Evolutionary conservation across 2,113 vertebrate species (phyloP), one percentile per base, ranked within the genome.

Genomic region (Phrynosoma platyrhinos): DNA sequence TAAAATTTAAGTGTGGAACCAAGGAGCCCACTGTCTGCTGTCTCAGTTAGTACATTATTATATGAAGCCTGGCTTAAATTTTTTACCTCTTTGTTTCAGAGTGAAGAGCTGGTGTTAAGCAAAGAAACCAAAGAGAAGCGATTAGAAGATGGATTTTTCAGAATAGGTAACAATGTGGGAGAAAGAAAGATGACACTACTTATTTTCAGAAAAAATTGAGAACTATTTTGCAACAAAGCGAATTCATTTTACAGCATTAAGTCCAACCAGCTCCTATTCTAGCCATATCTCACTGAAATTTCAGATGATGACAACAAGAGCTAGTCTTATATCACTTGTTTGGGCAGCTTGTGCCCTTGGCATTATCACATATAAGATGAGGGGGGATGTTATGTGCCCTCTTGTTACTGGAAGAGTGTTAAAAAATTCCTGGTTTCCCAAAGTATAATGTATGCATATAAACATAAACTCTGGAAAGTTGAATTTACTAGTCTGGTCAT

Each of bases 41-140:
- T 82, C 27, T 23, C 40, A 6, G 42, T 84, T 80, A 30, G 5
- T 42, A 71, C 92, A n/a, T 52, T 80, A 21, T 5, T 85, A 21
- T 23, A 1, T 90, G 36, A 86, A 90, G 40, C 85, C 85, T 81
- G 86, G 0, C 79, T 80, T 71, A 86, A 3, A 7, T 89, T 80
- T 36, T 47, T 88, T 14, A 80, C 9, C 42, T 90, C 91, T 95
- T 42, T 88, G 78, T 92, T 95, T 89, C 91, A 98, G 97, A 96
- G 88, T 93, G 96, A 97, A 94, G 95, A 95, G 88, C 91, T 97
- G 93, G 94, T 96, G 90, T 93, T 97, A 93, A 96, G 93, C 93
- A 97, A 94, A 94, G 97, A 98, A 97, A 98, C 97, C 98, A 99
- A 99, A 98, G 98, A 98, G 92, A 99, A 98, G 95, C 97, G 93